These are phyloP conservation scores for Hycleus cichorii DNA, from an alignment of 1,140 invertebrate species.

Conservation along the genomic window DNA sequence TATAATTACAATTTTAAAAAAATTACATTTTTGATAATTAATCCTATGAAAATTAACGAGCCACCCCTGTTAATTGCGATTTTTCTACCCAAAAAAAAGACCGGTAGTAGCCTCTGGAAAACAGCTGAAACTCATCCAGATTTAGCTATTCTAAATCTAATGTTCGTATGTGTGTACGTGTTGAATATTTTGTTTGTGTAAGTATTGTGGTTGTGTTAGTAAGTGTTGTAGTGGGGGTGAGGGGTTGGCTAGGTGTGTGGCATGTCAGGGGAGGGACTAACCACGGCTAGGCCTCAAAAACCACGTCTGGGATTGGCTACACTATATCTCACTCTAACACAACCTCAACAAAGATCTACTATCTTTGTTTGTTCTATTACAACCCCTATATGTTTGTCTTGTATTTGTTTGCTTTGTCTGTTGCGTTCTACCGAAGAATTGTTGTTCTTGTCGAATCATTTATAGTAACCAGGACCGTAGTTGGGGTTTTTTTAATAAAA, in stretches of 20 bases:
- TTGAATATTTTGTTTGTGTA: no score
- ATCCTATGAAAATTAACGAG: no score
- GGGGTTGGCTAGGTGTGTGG: constrained; percentile 37
- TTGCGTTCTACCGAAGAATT: background rate
- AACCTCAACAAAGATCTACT: constrained; percentile 11
- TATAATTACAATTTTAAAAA: no score
- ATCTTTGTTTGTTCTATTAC: constrained; percentile 8
- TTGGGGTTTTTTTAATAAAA: background rate
- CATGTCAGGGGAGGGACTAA: constrained; percentile 41
- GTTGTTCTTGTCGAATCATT: no score
- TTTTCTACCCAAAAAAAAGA: no score
- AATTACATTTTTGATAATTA: no score
- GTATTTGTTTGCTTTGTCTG: constrained; percentile 15
- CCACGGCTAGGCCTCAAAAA: constrained; percentile 42
- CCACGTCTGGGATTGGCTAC: constrained; percentile 42
- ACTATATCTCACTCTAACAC: constrained; percentile 32
- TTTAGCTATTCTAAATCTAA: no score
- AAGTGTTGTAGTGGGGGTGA: constrained; percentile 26
- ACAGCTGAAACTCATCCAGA: no score
- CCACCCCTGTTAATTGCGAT: no score
- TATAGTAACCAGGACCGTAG: constrained; percentile 14
- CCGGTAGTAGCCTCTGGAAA: no score
- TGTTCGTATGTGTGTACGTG: no score
- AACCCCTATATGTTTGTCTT: constrained; percentile 7
- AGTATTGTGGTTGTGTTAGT: no score